These are phyloP conservation scores for Drosophila yooni DNA, from an alignment of 2,888 invertebrate genomes.

Conservation along the genomic window DNA sequence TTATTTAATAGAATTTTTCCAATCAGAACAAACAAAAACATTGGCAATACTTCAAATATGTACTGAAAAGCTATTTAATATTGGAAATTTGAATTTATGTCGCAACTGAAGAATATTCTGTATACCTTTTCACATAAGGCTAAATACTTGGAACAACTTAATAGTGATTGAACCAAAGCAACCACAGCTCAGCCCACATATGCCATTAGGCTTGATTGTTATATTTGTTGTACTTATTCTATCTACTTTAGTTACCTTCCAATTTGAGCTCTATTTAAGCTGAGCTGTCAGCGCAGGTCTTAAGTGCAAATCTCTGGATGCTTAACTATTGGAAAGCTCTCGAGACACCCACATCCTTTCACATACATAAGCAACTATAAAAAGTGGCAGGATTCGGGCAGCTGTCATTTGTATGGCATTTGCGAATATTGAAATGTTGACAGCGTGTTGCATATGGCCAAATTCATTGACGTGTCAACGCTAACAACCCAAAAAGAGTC, in stretches of 20 bases:
- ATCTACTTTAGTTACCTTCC: neutral
- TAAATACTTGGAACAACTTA: neutral
- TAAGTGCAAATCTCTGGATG: slow-evolving; percentile 26
- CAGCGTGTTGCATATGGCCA: slow-evolving; percentile 28
- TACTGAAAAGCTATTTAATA: neutral
- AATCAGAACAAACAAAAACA: neutral
- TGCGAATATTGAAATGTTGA: slow-evolving; percentile 42
- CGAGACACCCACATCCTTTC: slow-evolving; percentile 2
- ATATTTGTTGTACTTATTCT: neutral
- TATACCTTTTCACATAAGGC: neutral
- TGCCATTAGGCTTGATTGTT: neutral
- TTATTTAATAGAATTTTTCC: neutral
- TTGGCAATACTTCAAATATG: too few species aligned
- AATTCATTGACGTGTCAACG: slow-evolving; percentile 29
- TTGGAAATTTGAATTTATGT: neutral
- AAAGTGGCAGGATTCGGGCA: slow-evolving; percentile 35
- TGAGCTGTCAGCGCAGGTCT: slow-evolving; percentile 39
- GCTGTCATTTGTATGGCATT: slow-evolving; percentile 64
- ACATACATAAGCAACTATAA: slow-evolving; percentile 27
- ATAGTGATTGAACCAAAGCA: neutral
- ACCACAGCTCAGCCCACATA: neutral
- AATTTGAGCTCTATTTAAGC: slow-evolving; percentile 36
- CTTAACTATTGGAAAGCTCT: slow-evolving; percentile 41
- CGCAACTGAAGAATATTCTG: neutral
- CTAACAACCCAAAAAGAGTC: neutral